Percentiles rank a stretch among this genome's conserved stretches.
Evolutionary conservation across 2,797 vertebrate species (phyloP).

Genomic region (Calcarius lapponicus): DNA sequence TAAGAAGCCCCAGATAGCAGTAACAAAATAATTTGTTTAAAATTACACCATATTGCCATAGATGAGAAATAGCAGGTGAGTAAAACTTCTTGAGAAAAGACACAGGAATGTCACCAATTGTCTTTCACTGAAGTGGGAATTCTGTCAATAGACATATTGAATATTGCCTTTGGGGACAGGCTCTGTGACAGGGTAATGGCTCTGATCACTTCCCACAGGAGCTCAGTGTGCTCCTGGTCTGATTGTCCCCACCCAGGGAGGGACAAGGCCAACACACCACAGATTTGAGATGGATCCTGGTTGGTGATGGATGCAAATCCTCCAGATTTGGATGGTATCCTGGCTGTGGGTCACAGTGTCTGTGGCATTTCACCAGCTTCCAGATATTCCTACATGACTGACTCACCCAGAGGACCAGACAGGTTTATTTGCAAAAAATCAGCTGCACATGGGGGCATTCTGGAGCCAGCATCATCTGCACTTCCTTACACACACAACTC

Average conservation of each 20-base stretch:
- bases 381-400: background rate
- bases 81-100: background rate
- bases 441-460: background rate
- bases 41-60: background rate
- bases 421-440: background rate
- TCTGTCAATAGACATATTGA: background rate
- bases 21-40: background rate
- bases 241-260: background rate
- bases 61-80: background rate
- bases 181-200: background rate
- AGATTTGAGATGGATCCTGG: fast-evolving
- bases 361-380: background rate
- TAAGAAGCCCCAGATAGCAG: background rate
- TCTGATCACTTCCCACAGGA: background rate
- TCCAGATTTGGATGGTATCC: background rate
- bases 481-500: background rate
- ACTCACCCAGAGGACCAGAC: background rate
- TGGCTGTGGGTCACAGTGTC: background rate
- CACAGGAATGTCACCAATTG: background rate
- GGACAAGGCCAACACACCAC: fast-evolving
- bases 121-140: background rate
- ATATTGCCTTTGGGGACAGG: background rate
- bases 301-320: too few species aligned
- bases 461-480: background rate
- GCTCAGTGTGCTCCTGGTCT: background rate